A percentile compares a stretch with the other conserved stretches of the same genome.
phyloP scores from a whole-genome alignment of 2,888 invertebrate species.

The Buathra laborator region DNA sequence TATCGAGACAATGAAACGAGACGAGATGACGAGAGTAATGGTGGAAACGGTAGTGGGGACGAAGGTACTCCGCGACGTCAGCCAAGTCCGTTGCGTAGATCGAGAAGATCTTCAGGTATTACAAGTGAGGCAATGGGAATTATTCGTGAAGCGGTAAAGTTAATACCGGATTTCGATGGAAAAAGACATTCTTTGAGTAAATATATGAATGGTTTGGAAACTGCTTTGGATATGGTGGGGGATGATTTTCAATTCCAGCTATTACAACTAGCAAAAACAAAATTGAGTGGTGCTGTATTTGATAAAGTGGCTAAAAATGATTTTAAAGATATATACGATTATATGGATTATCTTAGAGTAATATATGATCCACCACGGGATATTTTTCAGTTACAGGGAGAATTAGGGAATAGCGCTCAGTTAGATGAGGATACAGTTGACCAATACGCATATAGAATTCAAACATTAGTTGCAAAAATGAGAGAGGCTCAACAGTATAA shows the following conservation, averaged over 20 bases:
- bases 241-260: not conserved
- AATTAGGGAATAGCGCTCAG: not conserved
- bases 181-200: not conserved
- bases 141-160: not conserved
- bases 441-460: not conserved
- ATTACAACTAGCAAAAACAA: no score
- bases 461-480: not conserved
- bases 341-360: no score
- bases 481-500: not conserved
- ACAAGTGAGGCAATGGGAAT: no score
- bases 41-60: not conserved
- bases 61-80: not conserved
- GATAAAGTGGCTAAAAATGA: no score
- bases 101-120: not conserved
- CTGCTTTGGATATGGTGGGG: not conserved
- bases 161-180: constrained; percentile 27
- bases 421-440: not conserved
- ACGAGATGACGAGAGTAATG: not conserved
- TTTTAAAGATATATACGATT: no score
- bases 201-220: not conserved
- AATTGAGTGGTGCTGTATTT: no score
- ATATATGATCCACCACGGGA: not conserved
- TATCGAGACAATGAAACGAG: not conserved
- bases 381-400: not conserved
- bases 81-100: not conserved